These are phyloP conservation scores for Escarpia spicata DNA, from an alignment of 2,888 invertebrate genomes.

Conservation along the genomic window DNA sequence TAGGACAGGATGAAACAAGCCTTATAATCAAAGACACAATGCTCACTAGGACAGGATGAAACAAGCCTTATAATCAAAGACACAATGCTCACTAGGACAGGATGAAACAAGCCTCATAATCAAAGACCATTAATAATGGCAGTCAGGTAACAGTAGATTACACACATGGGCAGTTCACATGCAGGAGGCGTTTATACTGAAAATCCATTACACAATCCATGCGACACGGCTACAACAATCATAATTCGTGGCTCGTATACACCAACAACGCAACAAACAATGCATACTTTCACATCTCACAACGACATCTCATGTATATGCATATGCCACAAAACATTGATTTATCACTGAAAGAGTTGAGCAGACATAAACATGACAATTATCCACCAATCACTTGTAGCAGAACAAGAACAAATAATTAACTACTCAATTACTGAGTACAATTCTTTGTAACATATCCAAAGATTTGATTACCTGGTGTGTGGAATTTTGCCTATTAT, in stretches of 20 bases:
- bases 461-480: too few relatives aligned
- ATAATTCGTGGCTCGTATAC: neutral
- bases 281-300: neutral
- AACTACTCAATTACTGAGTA: neutral
- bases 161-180: neutral
- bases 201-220: too few relatives aligned
- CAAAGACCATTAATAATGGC: neutral
- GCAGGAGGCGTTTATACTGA: neutral
- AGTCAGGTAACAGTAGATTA: neutral
- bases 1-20: too few relatives aligned
- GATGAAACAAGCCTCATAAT: too few relatives aligned
- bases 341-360: neutral
- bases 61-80: too few relatives aligned
- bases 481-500: too few relatives aligned
- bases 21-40: too few relatives aligned
- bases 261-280: neutral
- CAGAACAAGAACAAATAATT: neutral
- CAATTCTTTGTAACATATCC: too few relatives aligned
- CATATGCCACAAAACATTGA: neutral
- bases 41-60: too few relatives aligned
- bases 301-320: neutral
- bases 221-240: neutral
- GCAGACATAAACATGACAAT: neutral
- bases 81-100: too few relatives aligned
- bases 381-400: neutral